Evolutionary conservation across 2,888 invertebrate species (phyloP), one percentile per base, ranked within the genome.

Genomic region (Tenthredo notha): DNA sequence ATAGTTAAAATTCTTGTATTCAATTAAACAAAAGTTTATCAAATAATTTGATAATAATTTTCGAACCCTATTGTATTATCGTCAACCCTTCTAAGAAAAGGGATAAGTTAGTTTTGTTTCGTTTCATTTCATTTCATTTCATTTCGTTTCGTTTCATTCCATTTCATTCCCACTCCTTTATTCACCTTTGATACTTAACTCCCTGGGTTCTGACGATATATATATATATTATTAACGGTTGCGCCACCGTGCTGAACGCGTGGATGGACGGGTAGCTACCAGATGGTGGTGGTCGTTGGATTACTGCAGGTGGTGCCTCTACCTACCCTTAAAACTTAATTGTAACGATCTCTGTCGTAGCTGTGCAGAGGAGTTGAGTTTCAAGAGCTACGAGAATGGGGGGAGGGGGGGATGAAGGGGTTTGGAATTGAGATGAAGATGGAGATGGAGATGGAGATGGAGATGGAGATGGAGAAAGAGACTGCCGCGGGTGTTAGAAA

Each of bases 271-370:
- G 61, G 61, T 33, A 18, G 67, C 67, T 54, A n/a, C 54, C 67
- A 67, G 67, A 67, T 67, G 67, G 67, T 25, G n/a, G n/a, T 54
- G 67, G 67, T 33, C 67, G 67, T 67, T 18, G 67, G 33, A 67
- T 67, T 67, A 25, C 33, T 67, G 74, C 77, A 77, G 77, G 77
- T 33, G 77, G 29, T 29, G 77, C 77, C 54, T 25, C 18, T 12
- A 33, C 33, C 29, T 18, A 29, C 15, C 77, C 50, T 77, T 77
- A 50, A 77, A 77, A 50, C 47, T 77, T 77, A 77, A 77, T 77
- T 77, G 77, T 50, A 77, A 43, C 77, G 77, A 77, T 54, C 54
- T 77, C n/a, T 77, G 54, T 54, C 54, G 54, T n/a, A 18, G 33
- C 18, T 67, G 18, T 12, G 33, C 15, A 29, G 18, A 33, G 18